Conservation (phyloP, 2,113 vertebrate species). For the Saguinus midas region DNA sequence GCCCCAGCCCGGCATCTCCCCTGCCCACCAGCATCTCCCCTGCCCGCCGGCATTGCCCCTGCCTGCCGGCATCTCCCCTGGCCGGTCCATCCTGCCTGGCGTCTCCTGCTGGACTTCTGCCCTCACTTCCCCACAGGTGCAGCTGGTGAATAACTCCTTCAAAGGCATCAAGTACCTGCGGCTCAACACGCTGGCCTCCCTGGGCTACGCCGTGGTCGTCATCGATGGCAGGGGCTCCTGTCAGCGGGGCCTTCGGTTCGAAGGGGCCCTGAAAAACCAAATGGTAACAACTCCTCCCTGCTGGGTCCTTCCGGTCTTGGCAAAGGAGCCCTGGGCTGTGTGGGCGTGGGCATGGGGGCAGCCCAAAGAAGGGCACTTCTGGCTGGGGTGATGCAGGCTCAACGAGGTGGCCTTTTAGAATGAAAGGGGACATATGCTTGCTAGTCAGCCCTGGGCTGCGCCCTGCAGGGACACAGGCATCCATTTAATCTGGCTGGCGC, state of each 20-base stretch:
- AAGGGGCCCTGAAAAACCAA: slow-evolving; percentile 97
- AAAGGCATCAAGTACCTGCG: slow-evolving; percentile 98
- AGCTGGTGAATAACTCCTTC: slow-evolving; percentile 98
- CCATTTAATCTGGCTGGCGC: accelerated
- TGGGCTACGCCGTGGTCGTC: slow-evolving; percentile 97
- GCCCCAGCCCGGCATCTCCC: accelerated
- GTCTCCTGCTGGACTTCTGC: accelerated
- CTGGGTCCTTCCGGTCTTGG: neutral
- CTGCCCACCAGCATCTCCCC: accelerated
- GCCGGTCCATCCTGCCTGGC: accelerated
- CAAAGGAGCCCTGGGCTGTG: neutral
- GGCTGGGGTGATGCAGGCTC: neutral
- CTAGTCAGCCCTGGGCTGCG: neutral
- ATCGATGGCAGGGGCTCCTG: slow-evolving; percentile 97
- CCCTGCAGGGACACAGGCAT: accelerated
- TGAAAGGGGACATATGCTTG: neutral
- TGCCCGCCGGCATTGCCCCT: accelerated
- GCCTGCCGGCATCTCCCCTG: accelerated
- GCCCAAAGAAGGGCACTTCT: neutral
- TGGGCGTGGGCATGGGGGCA: accelerated
- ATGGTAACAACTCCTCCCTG: slow-evolving; percentile 86
- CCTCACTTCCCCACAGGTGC: slow-evolving; percentile 84
- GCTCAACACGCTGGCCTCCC: slow-evolving; percentile 94
- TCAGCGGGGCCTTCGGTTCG: slow-evolving; percentile 95
- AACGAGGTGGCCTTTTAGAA: neutral